Percentiles rank a stretch among this genome's conserved stretches.
phyloP scores from a whole-genome alignment of 2,113 vertebrate species.

The Caranx ignobilis region DNA sequence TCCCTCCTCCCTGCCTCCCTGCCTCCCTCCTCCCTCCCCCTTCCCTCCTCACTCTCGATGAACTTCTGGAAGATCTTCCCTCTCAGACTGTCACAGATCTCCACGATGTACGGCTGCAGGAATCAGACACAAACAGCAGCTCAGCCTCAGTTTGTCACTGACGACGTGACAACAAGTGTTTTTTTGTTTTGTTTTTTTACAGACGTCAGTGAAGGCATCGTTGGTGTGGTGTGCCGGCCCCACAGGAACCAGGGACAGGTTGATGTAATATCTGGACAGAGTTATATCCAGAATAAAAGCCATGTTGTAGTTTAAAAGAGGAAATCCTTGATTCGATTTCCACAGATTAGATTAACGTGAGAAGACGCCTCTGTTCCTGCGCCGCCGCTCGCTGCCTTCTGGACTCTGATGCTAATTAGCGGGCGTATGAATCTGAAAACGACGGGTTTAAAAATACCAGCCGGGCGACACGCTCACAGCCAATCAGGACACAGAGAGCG shows the following conservation, averaged over 20 bases:
- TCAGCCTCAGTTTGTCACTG: background rate
- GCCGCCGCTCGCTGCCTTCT: conserved; percentile 2
- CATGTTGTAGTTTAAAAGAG: conserved; percentile 22
- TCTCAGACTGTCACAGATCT: conserved; percentile 97
- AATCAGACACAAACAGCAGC: conserved; percentile 25
- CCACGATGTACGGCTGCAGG: conserved; percentile 91
- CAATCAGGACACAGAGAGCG: background rate
- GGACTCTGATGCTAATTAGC: background rate
- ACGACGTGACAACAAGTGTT: conserved; percentile 6
- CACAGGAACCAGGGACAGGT: conserved; percentile 26
- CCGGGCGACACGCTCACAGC: background rate
- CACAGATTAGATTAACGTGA: conserved; percentile 41
- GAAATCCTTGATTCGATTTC: conserved; percentile 46
- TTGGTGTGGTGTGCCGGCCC: background rate
- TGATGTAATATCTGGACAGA: conserved; percentile 21
- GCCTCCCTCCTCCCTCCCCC: background rate
- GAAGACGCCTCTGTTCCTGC: conserved; percentile 14
- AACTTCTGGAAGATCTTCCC: conserved; percentile 97
- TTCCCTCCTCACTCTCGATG: conserved; percentile 92
- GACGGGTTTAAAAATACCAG: background rate
- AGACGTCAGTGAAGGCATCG: background rate
- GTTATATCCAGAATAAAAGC: conserved; percentile 12
- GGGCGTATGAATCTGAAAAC: background rate
- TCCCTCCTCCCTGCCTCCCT: conserved; percentile 31
- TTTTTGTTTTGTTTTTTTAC: too few relatives aligned